A percentile compares a stretch with the other conserved stretches of the same genome.
Conservation (phyloP, 2,797 vertebrate species). For the Phrynocephalus vlangalii region DNA sequence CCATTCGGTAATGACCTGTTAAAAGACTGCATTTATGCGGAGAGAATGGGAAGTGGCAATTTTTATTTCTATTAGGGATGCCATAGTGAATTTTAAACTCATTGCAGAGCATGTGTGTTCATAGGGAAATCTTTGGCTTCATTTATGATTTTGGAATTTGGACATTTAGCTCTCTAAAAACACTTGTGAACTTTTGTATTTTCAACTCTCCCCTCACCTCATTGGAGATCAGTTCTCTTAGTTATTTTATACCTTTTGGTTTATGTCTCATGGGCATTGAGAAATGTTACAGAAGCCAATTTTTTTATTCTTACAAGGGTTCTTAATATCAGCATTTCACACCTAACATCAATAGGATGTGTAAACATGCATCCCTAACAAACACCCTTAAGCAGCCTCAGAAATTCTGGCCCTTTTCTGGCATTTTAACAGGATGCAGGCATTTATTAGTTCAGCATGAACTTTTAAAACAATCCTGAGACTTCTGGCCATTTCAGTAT, state of each 20-base stretch:
- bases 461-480: conserved; percentile 63
- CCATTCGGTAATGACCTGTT: conserved; percentile 45
- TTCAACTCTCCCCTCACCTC: conserved; percentile 64
- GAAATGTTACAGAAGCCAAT: conserved; percentile 48
- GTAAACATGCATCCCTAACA: conserved; percentile 51
- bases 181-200: conserved; percentile 47
- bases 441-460: conserved; percentile 49
- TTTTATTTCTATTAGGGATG: conserved; percentile 43
- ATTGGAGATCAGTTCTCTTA: conserved; percentile 59
- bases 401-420: conserved; percentile 21
- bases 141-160: conserved; percentile 46
- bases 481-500: conserved; percentile 68
- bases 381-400: conserved; percentile 36
- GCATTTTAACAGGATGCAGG: conserved; percentile 40
- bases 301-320: conserved; percentile 45
- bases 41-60: neutral
- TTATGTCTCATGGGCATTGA: conserved; percentile 34
- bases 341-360: neutral
- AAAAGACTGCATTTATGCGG: neutral
- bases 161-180: conserved; percentile 63
- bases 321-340: conserved; percentile 28
- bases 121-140: conserved; percentile 20
- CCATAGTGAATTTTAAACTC: conserved; percentile 43
- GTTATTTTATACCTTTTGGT: conserved; percentile 57
- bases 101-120: conserved; percentile 44